Evolutionary conservation across 92 coral and sea anemone genomes (phyloP).

Genomic region (Zoanthus sociatus): DNA sequence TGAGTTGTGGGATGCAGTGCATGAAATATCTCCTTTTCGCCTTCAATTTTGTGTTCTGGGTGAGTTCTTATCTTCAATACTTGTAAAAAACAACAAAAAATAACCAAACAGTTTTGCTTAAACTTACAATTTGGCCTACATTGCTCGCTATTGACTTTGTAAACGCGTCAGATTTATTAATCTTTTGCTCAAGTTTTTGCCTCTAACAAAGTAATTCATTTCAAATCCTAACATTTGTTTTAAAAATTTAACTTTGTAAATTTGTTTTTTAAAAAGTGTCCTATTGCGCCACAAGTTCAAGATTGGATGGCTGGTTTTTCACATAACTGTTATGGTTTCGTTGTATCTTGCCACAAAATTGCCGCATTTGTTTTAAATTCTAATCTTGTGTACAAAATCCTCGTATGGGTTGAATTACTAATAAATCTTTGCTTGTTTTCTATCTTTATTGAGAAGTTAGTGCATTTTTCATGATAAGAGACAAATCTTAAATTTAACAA

Average conservation of each 20-base stretch:
- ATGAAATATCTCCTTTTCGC: conserved; percentile 95
- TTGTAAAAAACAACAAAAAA: conserved; percentile 9
- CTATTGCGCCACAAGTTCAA: conserved; percentile 3
- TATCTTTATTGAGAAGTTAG: background rate
- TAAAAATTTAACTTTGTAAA: conserved; percentile 1
- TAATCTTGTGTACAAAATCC: conserved; percentile 7
- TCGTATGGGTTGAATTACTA: conserved; percentile 7
- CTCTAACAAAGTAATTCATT: background rate
- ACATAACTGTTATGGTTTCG: background rate
- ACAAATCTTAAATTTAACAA: background rate
- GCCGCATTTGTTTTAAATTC: background rate
- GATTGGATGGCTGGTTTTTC: conserved; percentile 11
- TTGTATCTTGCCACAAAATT: background rate
- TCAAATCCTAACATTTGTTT: conserved; percentile 40
- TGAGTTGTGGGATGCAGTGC: conserved; percentile 97
- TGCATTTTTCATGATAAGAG: background rate
- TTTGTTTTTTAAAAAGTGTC: background rate
- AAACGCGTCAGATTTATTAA: conserved; percentile 48
- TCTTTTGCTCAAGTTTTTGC: conserved; percentile 36
- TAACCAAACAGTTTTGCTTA: background rate
- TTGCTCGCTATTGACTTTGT: conserved; percentile 2
- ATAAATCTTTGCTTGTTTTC: background rate
- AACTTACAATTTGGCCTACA: background rate
- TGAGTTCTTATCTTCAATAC: conserved; percentile 54
- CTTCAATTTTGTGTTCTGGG: conserved; percentile 97